Evolutionary conservation across 2,113 vertebrate species (phyloP).

Genomic region (Amazona vittata): DNA sequence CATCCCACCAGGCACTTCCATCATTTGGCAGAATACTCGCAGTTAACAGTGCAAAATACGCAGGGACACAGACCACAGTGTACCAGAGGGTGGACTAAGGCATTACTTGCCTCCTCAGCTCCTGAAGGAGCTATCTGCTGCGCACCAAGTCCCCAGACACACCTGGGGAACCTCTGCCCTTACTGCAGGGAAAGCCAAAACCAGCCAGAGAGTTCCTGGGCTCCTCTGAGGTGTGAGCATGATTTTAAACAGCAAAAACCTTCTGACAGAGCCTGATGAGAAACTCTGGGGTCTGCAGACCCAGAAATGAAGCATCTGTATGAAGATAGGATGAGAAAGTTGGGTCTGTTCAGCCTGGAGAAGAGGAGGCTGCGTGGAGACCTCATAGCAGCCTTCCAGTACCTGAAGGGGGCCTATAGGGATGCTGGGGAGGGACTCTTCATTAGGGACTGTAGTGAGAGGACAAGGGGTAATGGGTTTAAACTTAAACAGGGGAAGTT

Average conservation of each 20-base stretch:
- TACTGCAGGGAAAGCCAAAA: neutral
- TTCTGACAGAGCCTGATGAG: neutral
- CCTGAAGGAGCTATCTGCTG: neutral
- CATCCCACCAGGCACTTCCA: neutral
- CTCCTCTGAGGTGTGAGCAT: neutral
- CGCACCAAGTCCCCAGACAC: accelerated
- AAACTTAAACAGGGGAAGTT: no score
- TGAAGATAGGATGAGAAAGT: no score
- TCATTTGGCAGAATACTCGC: neutral
- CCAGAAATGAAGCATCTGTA: neutral
- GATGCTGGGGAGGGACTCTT: no score
- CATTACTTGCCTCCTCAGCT: neutral
- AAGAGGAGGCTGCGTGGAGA: no score
- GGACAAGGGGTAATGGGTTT: no score
- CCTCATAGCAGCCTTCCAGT: no score
- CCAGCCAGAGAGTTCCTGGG: neutral
- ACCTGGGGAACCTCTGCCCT: neutral
- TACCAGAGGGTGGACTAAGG: neutral
- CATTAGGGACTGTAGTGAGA: no score
- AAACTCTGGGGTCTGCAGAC: neutral
- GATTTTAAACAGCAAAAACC: neutral
- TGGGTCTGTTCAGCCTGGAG: no score
- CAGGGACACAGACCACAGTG: neutral
- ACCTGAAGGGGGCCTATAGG: no score
- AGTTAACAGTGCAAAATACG: neutral